Conservation (phyloP, 1,140 invertebrate genomes). For the Halictus rubicundus region DNA sequence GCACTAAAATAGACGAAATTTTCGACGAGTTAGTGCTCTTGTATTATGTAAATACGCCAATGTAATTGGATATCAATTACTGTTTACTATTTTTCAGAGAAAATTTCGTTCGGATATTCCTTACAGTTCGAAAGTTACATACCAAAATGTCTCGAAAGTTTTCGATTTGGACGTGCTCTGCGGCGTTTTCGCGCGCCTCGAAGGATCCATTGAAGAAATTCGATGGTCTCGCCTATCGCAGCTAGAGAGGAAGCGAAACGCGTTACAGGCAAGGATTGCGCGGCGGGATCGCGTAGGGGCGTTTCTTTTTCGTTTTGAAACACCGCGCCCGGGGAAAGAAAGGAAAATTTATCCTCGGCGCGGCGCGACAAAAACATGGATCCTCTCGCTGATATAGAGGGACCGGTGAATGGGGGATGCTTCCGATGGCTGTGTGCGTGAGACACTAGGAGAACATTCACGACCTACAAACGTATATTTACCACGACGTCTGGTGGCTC, state of each 20-base stretch:
- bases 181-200: not conserved
- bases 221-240: not conserved
- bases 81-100: too few species aligned
- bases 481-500: slow-evolving; percentile 25
- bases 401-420: not conserved
- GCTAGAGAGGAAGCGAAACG: not conserved
- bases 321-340: not conserved
- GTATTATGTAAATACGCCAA: too few species aligned
- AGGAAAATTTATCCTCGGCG: slow-evolving; percentile 47
- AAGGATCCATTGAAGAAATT: not conserved
- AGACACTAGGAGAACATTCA: slow-evolving; percentile 4
- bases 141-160: too few species aligned
- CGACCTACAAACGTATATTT: slow-evolving; percentile 44
- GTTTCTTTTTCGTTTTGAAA: slow-evolving; percentile 35
- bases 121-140: too few species aligned
- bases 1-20: too few species aligned
- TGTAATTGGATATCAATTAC: too few species aligned
- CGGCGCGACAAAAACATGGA: slow-evolving; percentile 23
- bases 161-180: too few species aligned
- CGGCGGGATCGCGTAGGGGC: slow-evolving; percentile 6
- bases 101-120: too few species aligned
- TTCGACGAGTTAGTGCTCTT: too few species aligned
- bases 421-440: slow-evolving; percentile 6
- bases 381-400: slow-evolving; percentile 19
- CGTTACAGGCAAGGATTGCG: not conserved